phyloP scores from a whole-genome alignment of 2,797 vertebrate genomes.

The Myotis vivesi region DNA sequence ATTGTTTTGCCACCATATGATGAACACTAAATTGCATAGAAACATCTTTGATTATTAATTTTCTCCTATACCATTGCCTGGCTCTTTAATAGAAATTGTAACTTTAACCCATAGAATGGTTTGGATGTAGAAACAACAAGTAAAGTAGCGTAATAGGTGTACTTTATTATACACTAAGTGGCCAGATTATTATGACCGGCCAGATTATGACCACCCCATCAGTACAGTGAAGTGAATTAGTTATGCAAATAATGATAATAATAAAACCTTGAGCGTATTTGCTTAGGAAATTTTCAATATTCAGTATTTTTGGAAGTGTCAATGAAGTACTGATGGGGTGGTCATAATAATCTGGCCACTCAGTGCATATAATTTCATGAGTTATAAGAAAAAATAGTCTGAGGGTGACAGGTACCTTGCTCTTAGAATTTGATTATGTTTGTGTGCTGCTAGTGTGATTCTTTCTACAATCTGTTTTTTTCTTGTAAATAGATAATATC shows the following conservation, averaged over 20 bases:
- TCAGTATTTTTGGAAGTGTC: no score
- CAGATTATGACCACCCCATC: no score
- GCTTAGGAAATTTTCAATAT: no score
- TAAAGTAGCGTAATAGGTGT: background rate
- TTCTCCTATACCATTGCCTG: background rate
- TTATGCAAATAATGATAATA: no score
- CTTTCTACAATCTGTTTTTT: constrained; percentile 76
- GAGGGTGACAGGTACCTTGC: constrained; percentile 79
- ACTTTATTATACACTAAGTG: constrained; percentile 12
- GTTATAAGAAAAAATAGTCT: constrained; percentile 26
- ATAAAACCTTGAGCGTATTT: no score
- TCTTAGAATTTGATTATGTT: constrained; percentile 72
- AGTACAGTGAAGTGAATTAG: no score
- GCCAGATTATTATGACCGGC: no score
- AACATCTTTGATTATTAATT: constrained; percentile 27
- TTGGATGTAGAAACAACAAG: constrained; percentile 9
- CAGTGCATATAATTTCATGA: constrained; percentile 15
- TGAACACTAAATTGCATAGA: constrained; percentile 19
- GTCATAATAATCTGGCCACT: no score
- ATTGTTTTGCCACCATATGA: background rate
- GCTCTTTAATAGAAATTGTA: constrained; percentile 13
- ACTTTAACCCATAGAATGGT: background rate
- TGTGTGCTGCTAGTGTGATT: constrained; percentile 77
- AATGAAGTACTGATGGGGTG: no score
- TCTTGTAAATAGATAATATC: constrained; percentile 70